Conservation (phyloP, 2,113 vertebrate species). For the Atherinomorus stipes region DNA sequence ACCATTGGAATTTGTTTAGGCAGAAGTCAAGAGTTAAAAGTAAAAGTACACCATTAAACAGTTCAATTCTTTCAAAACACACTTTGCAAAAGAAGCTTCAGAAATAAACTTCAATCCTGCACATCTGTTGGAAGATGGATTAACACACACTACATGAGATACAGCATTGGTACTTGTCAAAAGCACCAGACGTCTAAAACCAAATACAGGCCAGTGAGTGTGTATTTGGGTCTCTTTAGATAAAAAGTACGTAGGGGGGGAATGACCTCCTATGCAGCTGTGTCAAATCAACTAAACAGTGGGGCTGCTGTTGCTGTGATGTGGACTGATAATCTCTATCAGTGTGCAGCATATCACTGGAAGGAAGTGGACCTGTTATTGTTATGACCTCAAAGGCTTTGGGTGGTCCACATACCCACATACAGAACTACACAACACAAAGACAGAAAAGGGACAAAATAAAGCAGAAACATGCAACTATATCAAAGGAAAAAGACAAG, state of each 20-base stretch:
- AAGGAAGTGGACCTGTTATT: constrained; percentile 79
- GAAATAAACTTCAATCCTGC: constrained; percentile 13
- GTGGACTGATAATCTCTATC: constrained; percentile 55
- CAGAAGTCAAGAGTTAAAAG: constrained; percentile 18
- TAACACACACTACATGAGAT: background rate
- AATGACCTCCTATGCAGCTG: constrained; percentile 35
- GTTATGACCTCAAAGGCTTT: constrained; percentile 72
- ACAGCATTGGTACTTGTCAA: constrained; percentile 29
- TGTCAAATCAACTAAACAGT: constrained; percentile 67
- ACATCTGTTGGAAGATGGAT: constrained; percentile 30
- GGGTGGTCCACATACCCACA: constrained; percentile 76
- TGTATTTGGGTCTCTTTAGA: constrained; percentile 36
- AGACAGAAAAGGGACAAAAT: constrained; percentile 21
- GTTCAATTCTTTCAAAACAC: constrained; percentile 21
- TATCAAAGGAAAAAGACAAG: constrained; percentile 25
- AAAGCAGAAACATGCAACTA: constrained; percentile 45
- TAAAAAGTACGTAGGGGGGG: constrained; percentile 2
- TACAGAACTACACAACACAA: constrained; percentile 1
- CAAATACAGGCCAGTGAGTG: constrained; percentile 16
- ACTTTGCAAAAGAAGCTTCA: constrained; percentile 10
- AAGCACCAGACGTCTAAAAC: constrained; percentile 12
- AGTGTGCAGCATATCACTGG: constrained; percentile 55
- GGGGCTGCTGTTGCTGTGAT: constrained; percentile 50
- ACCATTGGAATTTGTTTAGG: constrained; percentile 71
- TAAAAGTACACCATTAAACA: constrained; percentile 10